phyloP scores from a whole-genome alignment of 2,888 invertebrate genomes.

The Allygus modestus region DNA sequence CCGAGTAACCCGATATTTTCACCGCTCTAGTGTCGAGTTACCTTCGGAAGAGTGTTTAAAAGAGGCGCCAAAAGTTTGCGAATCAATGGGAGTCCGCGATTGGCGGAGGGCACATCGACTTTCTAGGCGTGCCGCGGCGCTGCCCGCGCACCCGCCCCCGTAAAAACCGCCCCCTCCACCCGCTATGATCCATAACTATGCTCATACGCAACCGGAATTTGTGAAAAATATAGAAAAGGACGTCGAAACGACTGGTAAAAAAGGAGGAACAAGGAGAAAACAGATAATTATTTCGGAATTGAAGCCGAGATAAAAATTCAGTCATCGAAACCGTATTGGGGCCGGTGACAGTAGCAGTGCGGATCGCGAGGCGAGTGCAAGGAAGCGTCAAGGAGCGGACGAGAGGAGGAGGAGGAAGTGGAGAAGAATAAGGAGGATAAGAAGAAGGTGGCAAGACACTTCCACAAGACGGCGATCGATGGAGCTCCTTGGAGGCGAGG shows the following conservation, averaged over 20 bases:
- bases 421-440: conserved; percentile 3
- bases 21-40: conserved; percentile 46
- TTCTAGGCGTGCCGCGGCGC: conserved; percentile 46
- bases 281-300: conserved; percentile 67
- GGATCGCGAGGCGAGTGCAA: conserved; percentile 27
- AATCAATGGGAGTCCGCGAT: conserved; percentile 52
- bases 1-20: conserved; percentile 30
- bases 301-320: conserved; percentile 67
- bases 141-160: conserved; percentile 55
- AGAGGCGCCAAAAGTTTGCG: conserved; percentile 58
- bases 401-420: conserved; percentile 18
- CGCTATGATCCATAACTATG: conserved; percentile 66
- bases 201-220: conserved; percentile 68
- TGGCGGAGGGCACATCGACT: conserved; percentile 55
- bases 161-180: conserved; percentile 54
- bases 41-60: conserved; percentile 47
- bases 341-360: conserved; percentile 61
- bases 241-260: conserved; percentile 67
- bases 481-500: conserved; percentile 41
- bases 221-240: conserved; percentile 66
- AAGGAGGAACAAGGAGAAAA: conserved; percentile 65
- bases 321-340: conserved; percentile 67
- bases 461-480: conserved; percentile 46
- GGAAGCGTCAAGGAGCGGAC: conserved; percentile 48
- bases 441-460: conserved; percentile 13